Percentiles rank a stretch among this genome's conserved stretches.
These are phyloP conservation scores for Ailuropoda melanoleuca DNA, from an alignment of 2,113 vertebrate species.

Conservation along the genomic window DNA sequence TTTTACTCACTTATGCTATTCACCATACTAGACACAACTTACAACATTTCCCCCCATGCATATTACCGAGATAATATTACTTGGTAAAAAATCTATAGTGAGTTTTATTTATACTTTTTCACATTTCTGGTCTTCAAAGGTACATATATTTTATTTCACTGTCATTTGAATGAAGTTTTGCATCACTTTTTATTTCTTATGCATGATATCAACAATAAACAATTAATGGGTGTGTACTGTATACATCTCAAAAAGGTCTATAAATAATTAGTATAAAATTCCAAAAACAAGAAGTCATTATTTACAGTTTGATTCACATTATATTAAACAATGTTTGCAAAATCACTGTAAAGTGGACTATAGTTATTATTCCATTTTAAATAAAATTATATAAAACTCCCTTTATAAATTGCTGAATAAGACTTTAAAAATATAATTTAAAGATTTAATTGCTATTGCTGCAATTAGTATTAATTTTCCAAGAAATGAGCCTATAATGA, in stretches of 20 bases:
- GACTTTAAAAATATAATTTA: neutral
- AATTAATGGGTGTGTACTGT: neutral
- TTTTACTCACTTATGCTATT: neutral
- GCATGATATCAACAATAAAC: neutral
- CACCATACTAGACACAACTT: neutral
- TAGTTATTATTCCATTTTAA: neutral
- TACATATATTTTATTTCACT: neutral
- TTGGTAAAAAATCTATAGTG: neutral
- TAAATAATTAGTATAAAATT: neutral
- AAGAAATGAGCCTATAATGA: neutral
- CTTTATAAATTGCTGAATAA: neutral
- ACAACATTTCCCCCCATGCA: neutral
- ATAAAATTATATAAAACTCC: neutral
- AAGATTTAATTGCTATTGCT: neutral
- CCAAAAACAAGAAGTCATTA: neutral
- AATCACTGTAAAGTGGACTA: neutral
- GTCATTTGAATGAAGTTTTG: neutral
- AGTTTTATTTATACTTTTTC: neutral
- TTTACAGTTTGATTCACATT: neutral
- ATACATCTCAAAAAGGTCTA: neutral
- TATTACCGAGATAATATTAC: neutral
- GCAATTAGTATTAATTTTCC: neutral
- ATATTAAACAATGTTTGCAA: neutral
- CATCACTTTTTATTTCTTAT: slow-evolving; percentile 61
- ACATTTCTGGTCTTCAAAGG: neutral